A percentile compares a stretch with the other conserved stretches of the same genome.
Evolutionary conservation across 2,113 vertebrate species (phyloP).

Genomic region (Strix uralensis): DNA sequence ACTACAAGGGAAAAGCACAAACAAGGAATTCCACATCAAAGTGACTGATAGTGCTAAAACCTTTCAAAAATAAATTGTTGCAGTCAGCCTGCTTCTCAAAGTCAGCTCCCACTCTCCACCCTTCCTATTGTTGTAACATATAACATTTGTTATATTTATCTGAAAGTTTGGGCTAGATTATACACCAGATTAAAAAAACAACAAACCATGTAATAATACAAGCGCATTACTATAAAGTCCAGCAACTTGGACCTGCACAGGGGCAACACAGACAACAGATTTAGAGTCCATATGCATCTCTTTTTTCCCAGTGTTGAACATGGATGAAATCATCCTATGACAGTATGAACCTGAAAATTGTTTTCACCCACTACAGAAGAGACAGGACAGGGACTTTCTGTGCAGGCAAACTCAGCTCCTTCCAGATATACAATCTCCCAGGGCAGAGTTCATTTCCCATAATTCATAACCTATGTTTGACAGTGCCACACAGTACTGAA

Average conservation of each 20-base stretch:
- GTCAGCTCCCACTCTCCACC: background rate
- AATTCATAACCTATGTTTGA: background rate
- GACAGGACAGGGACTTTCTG: background rate
- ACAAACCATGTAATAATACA: background rate
- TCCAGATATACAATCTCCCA: background rate
- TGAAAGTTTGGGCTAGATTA: background rate
- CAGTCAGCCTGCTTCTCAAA: background rate
- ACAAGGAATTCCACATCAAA: background rate
- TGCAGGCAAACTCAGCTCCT: background rate
- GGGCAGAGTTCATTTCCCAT: background rate
- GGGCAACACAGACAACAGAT: background rate
- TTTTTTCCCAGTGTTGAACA: background rate
- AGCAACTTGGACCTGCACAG: background rate
- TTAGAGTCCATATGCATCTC: background rate
- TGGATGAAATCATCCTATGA: background rate
- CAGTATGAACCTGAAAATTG: background rate
- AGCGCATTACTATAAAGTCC: background rate
- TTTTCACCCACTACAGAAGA: background rate
- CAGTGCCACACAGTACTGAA: background rate
- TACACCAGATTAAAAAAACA: background rate
- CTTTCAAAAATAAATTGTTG: background rate
- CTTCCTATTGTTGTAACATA: background rate
- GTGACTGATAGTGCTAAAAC: background rate
- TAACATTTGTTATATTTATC: background rate
- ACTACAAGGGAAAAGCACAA: background rate